Evolutionary conservation across 1,140 invertebrate species (phyloP).

Genomic region (Delia radicum): DNA sequence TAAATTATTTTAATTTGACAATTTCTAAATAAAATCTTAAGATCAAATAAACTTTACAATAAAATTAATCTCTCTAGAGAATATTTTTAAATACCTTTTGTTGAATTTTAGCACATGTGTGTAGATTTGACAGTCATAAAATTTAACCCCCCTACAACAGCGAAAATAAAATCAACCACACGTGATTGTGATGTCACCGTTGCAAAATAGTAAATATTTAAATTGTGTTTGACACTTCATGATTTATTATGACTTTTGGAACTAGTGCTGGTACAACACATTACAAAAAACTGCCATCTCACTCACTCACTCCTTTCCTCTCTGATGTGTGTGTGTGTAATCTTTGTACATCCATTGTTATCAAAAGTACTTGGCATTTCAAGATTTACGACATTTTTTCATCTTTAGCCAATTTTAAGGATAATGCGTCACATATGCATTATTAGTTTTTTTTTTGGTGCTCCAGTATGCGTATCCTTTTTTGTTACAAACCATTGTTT

Average conservation of each 20-base stretch:
- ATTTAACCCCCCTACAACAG: neutral
- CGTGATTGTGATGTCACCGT: conserved; percentile 14
- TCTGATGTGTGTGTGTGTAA: neutral
- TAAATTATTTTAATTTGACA: neutral
- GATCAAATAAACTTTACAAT: neutral
- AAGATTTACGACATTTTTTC: conserved; percentile 14
- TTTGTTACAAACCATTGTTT: neutral
- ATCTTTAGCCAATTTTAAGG: conserved; percentile 13
- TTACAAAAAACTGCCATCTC: neutral
- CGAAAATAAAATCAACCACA: neutral
- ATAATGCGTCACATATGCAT: conserved; percentile 12
- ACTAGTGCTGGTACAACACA: neutral
- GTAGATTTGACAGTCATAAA: neutral
- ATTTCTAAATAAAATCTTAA: neutral
- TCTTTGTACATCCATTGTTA: neutral
- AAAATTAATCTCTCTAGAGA: neutral
- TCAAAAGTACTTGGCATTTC: neutral
- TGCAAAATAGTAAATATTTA: conserved; percentile 21
- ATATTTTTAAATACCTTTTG: neutral
- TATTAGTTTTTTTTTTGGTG: neutral
- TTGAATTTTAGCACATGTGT: neutral
- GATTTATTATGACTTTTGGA: conserved; percentile 11
- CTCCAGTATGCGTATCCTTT: neutral
- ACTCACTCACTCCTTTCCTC: no score
- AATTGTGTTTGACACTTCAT: conserved; percentile 20